Evolutionary conservation across 92 coral and sea anemone genomes (phyloP), one percentile per base, ranked within the genome.

Genomic region (Parazoanthus darwini): DNA sequence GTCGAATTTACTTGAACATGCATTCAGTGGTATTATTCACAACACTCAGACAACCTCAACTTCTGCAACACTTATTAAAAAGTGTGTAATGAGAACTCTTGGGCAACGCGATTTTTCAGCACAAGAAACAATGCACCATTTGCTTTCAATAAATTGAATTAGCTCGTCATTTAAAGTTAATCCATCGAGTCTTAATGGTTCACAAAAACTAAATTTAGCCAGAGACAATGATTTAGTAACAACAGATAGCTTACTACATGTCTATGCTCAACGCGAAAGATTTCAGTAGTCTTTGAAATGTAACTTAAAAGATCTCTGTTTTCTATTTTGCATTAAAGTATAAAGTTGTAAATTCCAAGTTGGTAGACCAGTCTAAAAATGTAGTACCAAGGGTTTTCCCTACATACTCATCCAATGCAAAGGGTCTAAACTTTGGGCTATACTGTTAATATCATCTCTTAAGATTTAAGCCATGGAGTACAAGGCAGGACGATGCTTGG

Each of bases 301-400:
- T 78, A 76, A 89, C 77, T 83, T 94, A 25, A 75, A 43, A 51
- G 87, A 94, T 85, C 29, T 92, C 15, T 91, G 89, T 91, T 93
- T 91, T 80, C 48, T 87, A 82, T 18, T 92, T 92, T 93, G 92
- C 90, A 59, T 42, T 91, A 23, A 91, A 88, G 71, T 91, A 89
- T 66, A 66, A 77, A 18, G 36, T 76, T 82, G 85, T 65, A 25
- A 91, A 88, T 23, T 37, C 42, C 18, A 81, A 81, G 58, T 79
- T 88, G 11, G 91, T 81, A 44, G 79, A 81, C 50, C 94, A 92
- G 75, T 87, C 92, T 56, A 25, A 79, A 37, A 92, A 89, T 85
- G 43, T 89, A 65, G 83, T 92, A 58, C 90, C 92, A 72, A 82
- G 90, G 42, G 86, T 92, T 81, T 86, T 50, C 50, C 94, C 94